Base-by-base conservation (phyloP, 2,888 invertebrate genomes). In the Rhagophthalmus giganteus region DNA sequence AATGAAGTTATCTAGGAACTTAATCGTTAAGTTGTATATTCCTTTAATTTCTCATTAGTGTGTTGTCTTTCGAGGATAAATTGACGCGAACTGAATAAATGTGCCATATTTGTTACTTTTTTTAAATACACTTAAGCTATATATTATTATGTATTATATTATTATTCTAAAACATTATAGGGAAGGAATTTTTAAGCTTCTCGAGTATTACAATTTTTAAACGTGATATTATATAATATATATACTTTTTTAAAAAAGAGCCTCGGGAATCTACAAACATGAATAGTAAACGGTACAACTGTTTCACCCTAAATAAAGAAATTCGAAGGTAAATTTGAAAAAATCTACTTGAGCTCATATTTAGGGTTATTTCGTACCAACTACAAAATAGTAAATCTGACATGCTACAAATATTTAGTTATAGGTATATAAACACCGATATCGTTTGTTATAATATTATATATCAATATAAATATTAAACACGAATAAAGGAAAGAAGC, bases 401-500 rank as follows among this genome's bases (percentile, higher is more conserved):
- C 51, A 45, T 51, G 51, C 51, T 51, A 44, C 11, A 15, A 27
- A 38, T 51, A 49, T 35, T 44, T 32, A 32, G 37, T 41, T 56
- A 47, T 54, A n/a, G n/a, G n/a, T n/a, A n/a, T 24, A 47, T 39
- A 50, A 54, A 54, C 42, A 49, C 37, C 50, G 47, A 55, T 53
- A 53, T 49, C 38, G 38, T 45, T 37, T 46, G 32, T 56, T 34
- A 28, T 51, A 47, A 48, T 40, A 47, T n/a, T 37, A 46, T 39
- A 27, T 15, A 27, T 33, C 27, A 32, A 48, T 46, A 41, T 35
- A 53, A 42, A 53, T 44, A 39, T 42, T 53, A 38, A 39, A 37
- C 28, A 41, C 32, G 27, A 41, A 47, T 20, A 26, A 16, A 15
- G 10, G 16, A 6, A 34, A 20, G n/a, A 42, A 42, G 15, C 27